Evolutionary conservation across 2,797 vertebrate species (phyloP).

Genomic region (Pantherophis alleghaniensis): DNA sequence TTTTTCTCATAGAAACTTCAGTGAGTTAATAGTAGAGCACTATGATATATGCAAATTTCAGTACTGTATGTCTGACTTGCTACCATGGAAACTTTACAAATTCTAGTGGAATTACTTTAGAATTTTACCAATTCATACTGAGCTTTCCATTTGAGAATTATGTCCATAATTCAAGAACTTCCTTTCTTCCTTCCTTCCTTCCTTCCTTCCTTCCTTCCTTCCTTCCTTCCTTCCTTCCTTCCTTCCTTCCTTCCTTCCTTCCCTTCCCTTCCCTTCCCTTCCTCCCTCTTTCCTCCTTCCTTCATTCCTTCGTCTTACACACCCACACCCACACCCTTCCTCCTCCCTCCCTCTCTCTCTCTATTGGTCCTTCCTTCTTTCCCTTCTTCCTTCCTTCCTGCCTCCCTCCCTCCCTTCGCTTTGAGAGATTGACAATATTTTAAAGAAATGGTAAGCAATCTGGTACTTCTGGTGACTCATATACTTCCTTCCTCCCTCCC

Average conservation of each 20-base stretch:
- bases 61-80: neutral
- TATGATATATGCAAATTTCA: neutral
- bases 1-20: neutral
- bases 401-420: neutral
- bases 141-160: neutral
- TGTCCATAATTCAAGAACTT: too few relatives aligned
- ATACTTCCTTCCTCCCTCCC: neutral
- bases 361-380: too few relatives aligned
- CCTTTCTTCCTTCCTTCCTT: too few relatives aligned
- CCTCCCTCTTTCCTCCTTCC: too few relatives aligned
- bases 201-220: too few relatives aligned
- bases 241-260: too few relatives aligned
- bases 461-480: neutral
- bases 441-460: neutral
- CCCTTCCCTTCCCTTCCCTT: too few relatives aligned
- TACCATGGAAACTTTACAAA: neutral
- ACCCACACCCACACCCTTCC: too few relatives aligned
- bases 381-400: too few relatives aligned
- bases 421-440: neutral
- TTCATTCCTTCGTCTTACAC: too few relatives aligned
- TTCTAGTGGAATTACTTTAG: neutral
- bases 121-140: neutral
- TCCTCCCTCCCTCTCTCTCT: too few relatives aligned
- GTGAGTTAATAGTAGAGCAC: neutral
- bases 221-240: too few relatives aligned